Percentiles rank a stretch among this genome's conserved stretches.
phyloP scores from a whole-genome alignment of 2,888 invertebrate genomes.

The Dryocosmus kuriphilus region DNA sequence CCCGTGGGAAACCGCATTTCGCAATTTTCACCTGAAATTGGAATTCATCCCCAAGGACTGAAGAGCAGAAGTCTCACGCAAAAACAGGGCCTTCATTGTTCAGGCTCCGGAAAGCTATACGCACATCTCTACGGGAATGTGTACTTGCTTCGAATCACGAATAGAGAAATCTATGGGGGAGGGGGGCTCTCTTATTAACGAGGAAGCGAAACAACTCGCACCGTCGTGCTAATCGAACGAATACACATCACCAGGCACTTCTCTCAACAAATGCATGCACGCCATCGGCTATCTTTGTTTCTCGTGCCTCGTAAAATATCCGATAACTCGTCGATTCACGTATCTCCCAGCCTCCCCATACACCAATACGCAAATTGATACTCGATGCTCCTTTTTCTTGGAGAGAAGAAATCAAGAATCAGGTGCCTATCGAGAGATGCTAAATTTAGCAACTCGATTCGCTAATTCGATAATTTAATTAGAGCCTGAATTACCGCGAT shows the following conservation, averaged over 20 bases:
- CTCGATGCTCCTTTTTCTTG: constrained; percentile 42
- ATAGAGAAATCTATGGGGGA: constrained; percentile 55
- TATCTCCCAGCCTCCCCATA: constrained; percentile 1
- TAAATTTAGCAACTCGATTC: constrained; percentile 53
- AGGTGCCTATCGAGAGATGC: constrained; percentile 53
- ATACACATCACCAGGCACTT: constrained; percentile 63
- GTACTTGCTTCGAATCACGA: constrained; percentile 48
- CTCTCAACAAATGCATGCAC: constrained; percentile 53
- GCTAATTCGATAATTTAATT: constrained; percentile 60
- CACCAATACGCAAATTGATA: background rate
- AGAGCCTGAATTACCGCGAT: constrained; percentile 59
- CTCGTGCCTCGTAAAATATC: constrained; percentile 45
- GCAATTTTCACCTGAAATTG: constrained; percentile 1
- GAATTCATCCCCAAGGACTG: constrained; percentile 1
- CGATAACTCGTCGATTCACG: constrained; percentile 5
- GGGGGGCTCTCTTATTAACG: constrained; percentile 74
- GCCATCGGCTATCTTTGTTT: constrained; percentile 69
- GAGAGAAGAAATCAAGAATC: constrained; percentile 51
- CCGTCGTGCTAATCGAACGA: constrained; percentile 73
- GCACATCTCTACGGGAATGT: constrained; percentile 58
- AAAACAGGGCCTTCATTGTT: constrained; percentile 64
- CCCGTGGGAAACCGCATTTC: constrained; percentile 31
- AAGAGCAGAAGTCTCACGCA: constrained; percentile 59
- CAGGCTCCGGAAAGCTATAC: constrained; percentile 44
- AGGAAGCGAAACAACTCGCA: constrained; percentile 78